Evolutionary conservation across 2,888 invertebrate species (phyloP).

Genomic region (Hylaea fasciaria): DNA sequence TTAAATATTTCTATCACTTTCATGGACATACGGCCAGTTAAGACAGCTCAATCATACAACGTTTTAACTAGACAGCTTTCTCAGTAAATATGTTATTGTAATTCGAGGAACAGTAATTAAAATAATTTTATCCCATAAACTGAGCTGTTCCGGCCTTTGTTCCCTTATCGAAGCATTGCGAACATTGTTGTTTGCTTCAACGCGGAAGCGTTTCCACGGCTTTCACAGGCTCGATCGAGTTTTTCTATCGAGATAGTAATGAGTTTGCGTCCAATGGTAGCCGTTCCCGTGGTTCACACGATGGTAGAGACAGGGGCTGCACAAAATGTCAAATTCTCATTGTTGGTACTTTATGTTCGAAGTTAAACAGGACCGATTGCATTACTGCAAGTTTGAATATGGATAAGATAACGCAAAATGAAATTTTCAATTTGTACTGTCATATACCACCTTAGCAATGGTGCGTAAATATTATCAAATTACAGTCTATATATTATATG

Average conservation of each 20-base stretch:
- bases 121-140: constrained; percentile 16
- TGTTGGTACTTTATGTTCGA: constrained; percentile 21
- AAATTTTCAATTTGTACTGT: no score
- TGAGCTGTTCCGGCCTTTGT: constrained; percentile 27
- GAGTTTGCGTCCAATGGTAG: constrained; percentile 14
- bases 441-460: no score
- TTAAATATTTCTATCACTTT: no score
- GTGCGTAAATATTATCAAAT: no score
- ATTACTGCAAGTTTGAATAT: neutral
- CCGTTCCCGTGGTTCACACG: constrained; percentile 46
- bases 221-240: constrained; percentile 20
- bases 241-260: constrained; percentile 11
- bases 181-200: constrained; percentile 24
- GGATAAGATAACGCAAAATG: no score
- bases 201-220: constrained; percentile 16
- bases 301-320: constrained; percentile 31
- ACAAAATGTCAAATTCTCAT: constrained; percentile 53
- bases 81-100: constrained; percentile 16
- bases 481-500: no score
- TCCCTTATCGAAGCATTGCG: constrained; percentile 23
- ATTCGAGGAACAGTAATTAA: constrained; percentile 22
- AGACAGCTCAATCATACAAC: neutral
- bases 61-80: constrained; percentile 19
- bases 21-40: no score
- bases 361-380: neutral